Percentiles rank a stretch among this genome's conserved stretches.
Evolutionary conservation across 2,113 vertebrate species (phyloP).

Genomic region (Pseudorectes ferrugineus): DNA sequence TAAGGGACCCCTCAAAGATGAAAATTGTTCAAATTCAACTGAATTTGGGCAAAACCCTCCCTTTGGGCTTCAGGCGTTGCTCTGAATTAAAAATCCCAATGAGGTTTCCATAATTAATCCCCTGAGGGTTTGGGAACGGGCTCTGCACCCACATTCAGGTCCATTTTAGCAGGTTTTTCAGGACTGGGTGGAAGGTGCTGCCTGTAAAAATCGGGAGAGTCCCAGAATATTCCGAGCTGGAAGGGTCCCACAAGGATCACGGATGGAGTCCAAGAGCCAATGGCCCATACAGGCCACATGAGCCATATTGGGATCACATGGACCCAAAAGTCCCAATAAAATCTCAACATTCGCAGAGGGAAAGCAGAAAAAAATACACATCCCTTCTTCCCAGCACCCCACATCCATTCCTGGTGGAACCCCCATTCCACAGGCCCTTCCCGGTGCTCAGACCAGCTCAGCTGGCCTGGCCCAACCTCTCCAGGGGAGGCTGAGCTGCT

Average conservation of each 20-base stretch:
- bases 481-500: background rate
- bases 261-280: background rate
- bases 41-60: background rate
- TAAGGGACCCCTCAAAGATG: background rate
- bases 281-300: accelerated
- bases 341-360: background rate
- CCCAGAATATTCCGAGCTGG: background rate
- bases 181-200: background rate
- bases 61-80: background rate
- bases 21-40: background rate
- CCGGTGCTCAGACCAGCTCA: background rate
- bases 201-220: background rate
- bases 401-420: background rate
- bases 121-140: background rate
- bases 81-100: background rate
- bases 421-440: background rate
- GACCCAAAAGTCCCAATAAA: background rate
- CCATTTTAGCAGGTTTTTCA: background rate
- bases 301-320: background rate
- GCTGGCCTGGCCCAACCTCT: background rate
- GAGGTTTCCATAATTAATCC: background rate
- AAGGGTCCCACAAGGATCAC: background rate
- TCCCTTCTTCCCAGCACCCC: too few species aligned
- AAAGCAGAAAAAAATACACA: background rate
- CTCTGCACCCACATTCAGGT: background rate